A percentile compares a stretch with the other conserved stretches of the same genome.
Conservation (phyloP, 2,888 invertebrate genomes). For the Chironomus riparius region DNA sequence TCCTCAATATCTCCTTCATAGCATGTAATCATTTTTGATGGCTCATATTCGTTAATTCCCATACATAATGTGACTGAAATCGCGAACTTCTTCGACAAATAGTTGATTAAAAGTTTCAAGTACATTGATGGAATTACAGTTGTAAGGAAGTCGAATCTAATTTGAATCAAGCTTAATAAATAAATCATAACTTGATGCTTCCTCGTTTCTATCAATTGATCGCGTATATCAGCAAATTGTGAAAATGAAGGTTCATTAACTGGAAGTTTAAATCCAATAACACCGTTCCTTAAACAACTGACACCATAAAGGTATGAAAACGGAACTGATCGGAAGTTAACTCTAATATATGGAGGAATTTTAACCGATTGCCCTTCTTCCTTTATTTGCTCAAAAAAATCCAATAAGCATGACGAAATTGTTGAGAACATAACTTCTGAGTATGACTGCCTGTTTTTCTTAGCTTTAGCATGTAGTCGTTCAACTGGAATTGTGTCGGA, state of each 20-base stretch:
- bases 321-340: slow-evolving; percentile 38
- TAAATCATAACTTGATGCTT: slow-evolving; percentile 39
- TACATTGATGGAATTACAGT: slow-evolving; percentile 37
- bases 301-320: slow-evolving; percentile 40
- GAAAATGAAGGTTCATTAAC: slow-evolving; percentile 4
- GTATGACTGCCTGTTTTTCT: slow-evolving; percentile 34
- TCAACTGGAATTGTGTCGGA: slow-evolving; percentile 39
- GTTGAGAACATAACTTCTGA: slow-evolving; percentile 39
- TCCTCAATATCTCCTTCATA: slow-evolving; percentile 40
- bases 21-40: slow-evolving; percentile 34
- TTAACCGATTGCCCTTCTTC: not conserved
- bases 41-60: slow-evolving; percentile 32
- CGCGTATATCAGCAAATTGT: slow-evolving; percentile 35
- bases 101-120: slow-evolving; percentile 40
- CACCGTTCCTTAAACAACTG: slow-evolving; percentile 30
- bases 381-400: slow-evolving; percentile 31
- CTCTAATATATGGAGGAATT: slow-evolving; percentile 33
- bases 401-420: slow-evolving; percentile 37
- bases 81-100: slow-evolving; percentile 40
- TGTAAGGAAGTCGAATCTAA: slow-evolving; percentile 38
- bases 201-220: slow-evolving; percentile 36
- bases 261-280: not conserved
- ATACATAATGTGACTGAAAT: slow-evolving; percentile 40
- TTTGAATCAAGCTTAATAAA: slow-evolving; percentile 39
- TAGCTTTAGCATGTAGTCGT: slow-evolving; percentile 33